Evolutionary conservation across 2,797 vertebrate genomes (phyloP), one percentile per base, ranked within the genome.

Genomic region (Hippocampus kuda): DNA sequence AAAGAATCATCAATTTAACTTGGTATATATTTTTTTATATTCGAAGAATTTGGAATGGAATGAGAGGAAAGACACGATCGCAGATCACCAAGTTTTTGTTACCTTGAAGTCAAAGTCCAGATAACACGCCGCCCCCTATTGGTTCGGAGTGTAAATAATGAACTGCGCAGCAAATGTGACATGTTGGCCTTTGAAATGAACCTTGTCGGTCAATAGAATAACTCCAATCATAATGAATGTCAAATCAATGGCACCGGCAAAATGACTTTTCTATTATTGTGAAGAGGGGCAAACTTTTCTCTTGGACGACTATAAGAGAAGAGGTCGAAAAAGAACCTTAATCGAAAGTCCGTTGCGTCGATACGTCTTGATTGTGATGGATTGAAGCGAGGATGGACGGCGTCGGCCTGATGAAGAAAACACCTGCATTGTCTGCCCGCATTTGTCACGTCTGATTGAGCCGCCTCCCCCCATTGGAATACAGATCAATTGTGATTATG

Each of bases 401-500:
- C 63, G 79, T 82, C 72, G 34, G 76, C 46, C 83, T 89, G 84
- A 88, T 83, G 79, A 81, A 87, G 85, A 86, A 87, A 85, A 85
- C 87, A 88, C 84, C 85, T 88, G 83, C 85, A 81, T 79, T 76
- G 77, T 77, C 83, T 81, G 70, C 78, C 75, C 81, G 72, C 84
- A 88, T 87, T 84, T 81, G 85, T 88, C 86, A 82, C 81, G 84
- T 89, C 86, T 89, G 85, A 84, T 87, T 83, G 82, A 73, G 81
- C 83, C 74, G 84, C 84, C 83, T 86, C 85, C 79, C 81, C 65
- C 75, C 70, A 70, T 74, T 69, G 72, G 85, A 75, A 82, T 76
- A 85, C 84, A 84, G 83, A 89, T 91, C 87, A 83, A 90, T 91
- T 85, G 74, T 87, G 85, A 89, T 90, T 83, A 85, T 76, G 71